Percentiles rank a stretch among this genome's conserved stretches.
phyloP scores from a whole-genome alignment of 2,797 vertebrate species.

The Lacerta agilis region DNA sequence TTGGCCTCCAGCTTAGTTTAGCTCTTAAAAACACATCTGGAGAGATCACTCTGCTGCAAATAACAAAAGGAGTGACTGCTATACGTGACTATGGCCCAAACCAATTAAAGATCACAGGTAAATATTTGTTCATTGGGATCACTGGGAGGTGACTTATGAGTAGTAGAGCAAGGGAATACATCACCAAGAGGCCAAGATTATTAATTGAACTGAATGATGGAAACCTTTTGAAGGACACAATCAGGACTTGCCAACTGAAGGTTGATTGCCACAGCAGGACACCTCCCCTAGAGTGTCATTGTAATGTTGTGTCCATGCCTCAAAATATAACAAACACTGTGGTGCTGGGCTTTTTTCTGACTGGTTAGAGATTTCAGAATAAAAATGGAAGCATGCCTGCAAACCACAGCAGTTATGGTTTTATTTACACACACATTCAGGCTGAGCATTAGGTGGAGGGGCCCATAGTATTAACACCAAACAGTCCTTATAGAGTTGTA shows the following conservation, averaged over 20 bases:
- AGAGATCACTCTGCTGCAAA: background rate
- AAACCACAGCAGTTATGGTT: too few species aligned
- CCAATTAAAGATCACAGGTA: background rate
- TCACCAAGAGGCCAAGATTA: background rate
- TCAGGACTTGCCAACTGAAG: background rate
- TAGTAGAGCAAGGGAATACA: background rate
- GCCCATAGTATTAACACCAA: too few species aligned
- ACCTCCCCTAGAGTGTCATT: background rate
- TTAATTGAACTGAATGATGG: background rate
- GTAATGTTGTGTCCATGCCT: background rate
- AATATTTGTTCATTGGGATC: background rate
- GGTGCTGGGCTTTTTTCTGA: conserved; percentile 6
- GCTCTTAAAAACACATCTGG: background rate
- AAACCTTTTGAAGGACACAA: background rate
- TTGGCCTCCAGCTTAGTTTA: background rate
- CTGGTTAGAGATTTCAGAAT: background rate
- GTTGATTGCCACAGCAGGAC: background rate
- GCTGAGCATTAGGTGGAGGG: too few species aligned
- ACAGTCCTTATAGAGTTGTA: too few species aligned
- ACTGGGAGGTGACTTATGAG: background rate
- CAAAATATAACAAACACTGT: too few species aligned
- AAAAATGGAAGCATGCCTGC: background rate
- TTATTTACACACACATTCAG: too few species aligned
- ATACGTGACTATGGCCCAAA: background rate
- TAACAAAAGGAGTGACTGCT: background rate